Evolutionary conservation across 1,140 invertebrate genomes (phyloP).

Genomic region (Drosophila nebulosa): DNA sequence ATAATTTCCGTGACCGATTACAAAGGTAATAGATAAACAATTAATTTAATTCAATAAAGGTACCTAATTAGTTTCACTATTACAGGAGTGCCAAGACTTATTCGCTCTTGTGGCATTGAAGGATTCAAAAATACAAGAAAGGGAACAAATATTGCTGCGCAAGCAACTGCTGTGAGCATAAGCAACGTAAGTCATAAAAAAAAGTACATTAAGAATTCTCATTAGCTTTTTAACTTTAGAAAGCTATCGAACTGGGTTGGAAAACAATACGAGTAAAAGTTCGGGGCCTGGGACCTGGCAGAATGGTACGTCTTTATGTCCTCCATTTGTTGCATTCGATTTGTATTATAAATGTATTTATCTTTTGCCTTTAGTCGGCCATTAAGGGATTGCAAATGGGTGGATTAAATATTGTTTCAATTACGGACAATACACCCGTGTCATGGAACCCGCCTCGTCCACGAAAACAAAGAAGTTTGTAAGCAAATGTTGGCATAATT

Average conservation of each 20-base stretch:
- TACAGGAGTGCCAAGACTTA: slow-evolving; percentile 83
- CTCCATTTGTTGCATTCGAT: background rate
- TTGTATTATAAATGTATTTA: background rate
- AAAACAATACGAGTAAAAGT: slow-evolving; percentile 89
- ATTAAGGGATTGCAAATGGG: slow-evolving; percentile 95
- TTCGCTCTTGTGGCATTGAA: slow-evolving; percentile 91
- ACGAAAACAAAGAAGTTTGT: slow-evolving; percentile 88
- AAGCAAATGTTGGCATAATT: slow-evolving; percentile 60
- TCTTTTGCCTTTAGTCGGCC: slow-evolving; percentile 85
- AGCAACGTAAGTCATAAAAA: slow-evolving; percentile 50
- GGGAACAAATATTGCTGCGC: slow-evolving; percentile 97
- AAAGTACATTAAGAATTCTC: background rate
- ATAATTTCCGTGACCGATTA: slow-evolving; percentile 88
- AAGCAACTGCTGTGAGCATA: slow-evolving; percentile 91
- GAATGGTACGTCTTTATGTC: slow-evolving; percentile 85
- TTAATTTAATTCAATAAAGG: too few species aligned
- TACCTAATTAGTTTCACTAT: background rate
- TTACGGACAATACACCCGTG: slow-evolving; percentile 93
- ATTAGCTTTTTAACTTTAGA: slow-evolving; percentile 82
- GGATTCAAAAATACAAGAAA: slow-evolving; percentile 97
- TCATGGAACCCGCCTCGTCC: slow-evolving; percentile 89
- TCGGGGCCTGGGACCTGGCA: slow-evolving; percentile 91
- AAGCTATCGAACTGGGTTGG: slow-evolving; percentile 87
- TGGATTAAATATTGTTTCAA: slow-evolving; percentile 92
- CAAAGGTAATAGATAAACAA: slow-evolving; percentile 82